Percentiles rank a stretch among this genome's conserved stretches.
Conservation (phyloP, 2,797 vertebrate genomes). For the Clarias laeviceps region DNA sequence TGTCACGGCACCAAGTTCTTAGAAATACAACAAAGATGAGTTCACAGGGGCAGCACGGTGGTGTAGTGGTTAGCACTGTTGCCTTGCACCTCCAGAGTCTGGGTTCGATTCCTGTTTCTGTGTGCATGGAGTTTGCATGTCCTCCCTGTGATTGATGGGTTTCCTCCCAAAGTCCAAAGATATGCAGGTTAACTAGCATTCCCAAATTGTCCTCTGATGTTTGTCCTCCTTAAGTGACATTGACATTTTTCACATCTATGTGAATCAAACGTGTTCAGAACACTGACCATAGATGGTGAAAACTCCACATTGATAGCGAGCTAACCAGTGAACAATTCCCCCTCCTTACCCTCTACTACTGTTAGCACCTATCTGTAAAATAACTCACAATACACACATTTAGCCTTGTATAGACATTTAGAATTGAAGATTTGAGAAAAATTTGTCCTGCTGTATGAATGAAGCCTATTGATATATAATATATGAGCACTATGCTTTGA, state of each 20-base stretch:
- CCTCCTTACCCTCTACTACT: neutral
- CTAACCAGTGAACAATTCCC: neutral
- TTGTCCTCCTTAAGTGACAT: neutral
- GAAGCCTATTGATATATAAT: neutral
- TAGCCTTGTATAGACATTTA: too few species aligned
- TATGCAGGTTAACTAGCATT: too few species aligned
- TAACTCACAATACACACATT: neutral
- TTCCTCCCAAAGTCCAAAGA: too few species aligned
- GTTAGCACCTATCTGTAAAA: neutral
- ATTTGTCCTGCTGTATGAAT: neutral
- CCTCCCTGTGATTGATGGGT: too few species aligned
- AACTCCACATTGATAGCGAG: neutral
- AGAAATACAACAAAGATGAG: neutral
- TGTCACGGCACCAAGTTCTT: neutral
- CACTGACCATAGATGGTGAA: neutral
- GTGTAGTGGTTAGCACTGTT: too few species aligned
- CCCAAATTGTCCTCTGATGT: neutral
- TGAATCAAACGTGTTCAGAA: neutral
- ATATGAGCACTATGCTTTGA: slow-evolving; percentile 14
- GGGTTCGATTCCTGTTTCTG: too few species aligned
- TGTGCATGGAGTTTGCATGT: too few species aligned
- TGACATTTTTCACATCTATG: neutral
- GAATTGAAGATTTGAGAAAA: neutral
- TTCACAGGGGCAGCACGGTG: too few species aligned
- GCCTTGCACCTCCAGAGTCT: too few species aligned